phyloP scores from a whole-genome alignment of 2,797 vertebrate genomes.

The Psittacula echo region DNA sequence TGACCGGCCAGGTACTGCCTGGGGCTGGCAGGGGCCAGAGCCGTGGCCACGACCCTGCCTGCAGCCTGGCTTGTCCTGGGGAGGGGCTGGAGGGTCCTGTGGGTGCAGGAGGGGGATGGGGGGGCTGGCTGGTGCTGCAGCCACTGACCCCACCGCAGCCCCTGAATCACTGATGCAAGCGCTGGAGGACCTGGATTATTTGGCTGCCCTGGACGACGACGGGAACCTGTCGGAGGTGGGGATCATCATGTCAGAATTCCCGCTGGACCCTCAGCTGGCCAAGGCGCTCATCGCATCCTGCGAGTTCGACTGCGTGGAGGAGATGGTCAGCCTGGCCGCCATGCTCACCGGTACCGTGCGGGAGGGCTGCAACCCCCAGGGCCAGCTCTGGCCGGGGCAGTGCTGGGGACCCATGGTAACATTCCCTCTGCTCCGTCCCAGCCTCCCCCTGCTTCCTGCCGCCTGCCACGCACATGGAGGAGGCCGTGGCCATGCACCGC shows the following conservation, averaged over 20 bases:
- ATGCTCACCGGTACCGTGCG: constrained; percentile 87
- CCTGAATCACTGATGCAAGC: constrained; percentile 96
- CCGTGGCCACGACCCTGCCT: rapidly evolving
- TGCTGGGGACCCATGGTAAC: neutral
- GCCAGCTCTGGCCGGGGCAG: rapidly evolving
- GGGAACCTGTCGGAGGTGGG: constrained; percentile 95
- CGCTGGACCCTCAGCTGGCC: constrained; percentile 88
- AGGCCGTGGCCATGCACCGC: constrained; percentile 78
- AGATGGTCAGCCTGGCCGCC: constrained; percentile 93
- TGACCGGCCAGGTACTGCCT: constrained; percentile 87
- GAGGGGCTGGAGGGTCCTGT: neutral
- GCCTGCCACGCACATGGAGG: constrained; percentile 78
- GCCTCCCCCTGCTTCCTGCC: constrained; percentile 87
- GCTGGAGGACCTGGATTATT: constrained; percentile 94
- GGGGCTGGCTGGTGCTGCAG: neutral
- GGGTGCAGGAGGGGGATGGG: neutral
- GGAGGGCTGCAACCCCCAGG: neutral
- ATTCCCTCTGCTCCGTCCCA: constrained; percentile 24
- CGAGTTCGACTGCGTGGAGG: constrained; percentile 93
- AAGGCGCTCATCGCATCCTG: constrained; percentile 94
- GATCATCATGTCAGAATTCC: constrained; percentile 95
- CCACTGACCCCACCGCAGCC: constrained; percentile 68
- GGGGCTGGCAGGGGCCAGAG: rapidly evolving
- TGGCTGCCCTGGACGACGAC: constrained; percentile 91
- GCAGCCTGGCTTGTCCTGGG: neutral